Evolutionary conservation across 2,113 vertebrate genomes (phyloP), one percentile per base, ranked within the genome.

Genomic region (Eclectus roratus): DNA sequence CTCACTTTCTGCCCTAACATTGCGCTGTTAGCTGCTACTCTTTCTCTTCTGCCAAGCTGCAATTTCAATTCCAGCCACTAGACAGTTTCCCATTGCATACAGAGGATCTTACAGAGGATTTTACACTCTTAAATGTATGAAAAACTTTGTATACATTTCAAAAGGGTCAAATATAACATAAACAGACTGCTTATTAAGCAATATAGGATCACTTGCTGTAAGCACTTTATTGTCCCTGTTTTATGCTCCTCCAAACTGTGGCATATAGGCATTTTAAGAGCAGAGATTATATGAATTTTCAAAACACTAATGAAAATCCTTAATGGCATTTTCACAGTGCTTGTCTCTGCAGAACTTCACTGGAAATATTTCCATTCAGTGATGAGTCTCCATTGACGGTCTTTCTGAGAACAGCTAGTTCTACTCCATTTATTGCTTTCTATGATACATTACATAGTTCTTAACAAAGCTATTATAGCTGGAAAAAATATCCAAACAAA

Each of bases 391-490:
- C 41, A 86, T 37, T 93, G 91, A 93, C 43, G 4, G 41, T 14
- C 68, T 63, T 88, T 80, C 37, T 88, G 85, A 91, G 90, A 90
- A 96, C 79, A 93, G 68, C 29, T 72, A 88, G 81, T 89, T 94
- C 88, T 93, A 55, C 65, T 74, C 60, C 68, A 60, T 74, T 95
- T 96, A 94, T 95, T 95, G 81, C 21, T 27, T 46, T 88, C 70
- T 70, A 7, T 69, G 66, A 84, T 47, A 94, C 46, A 58, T 87
- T 80, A 65, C 52, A 70, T 29, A 79, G 79, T 31, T 93, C 85
- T 85, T 94, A 91, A 93, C 91, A 94, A 77, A 95, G 81, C 46
- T 71, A 85, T 94, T 85, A 97, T 35, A 60, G 68, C 88, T 78
- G 43, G 41, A 77, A 93, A 94, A 89, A 73, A 58, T 47, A 84